phyloP scores from a whole-genome alignment of 2,113 vertebrate genomes.

The Halcyon senegalensis region DNA sequence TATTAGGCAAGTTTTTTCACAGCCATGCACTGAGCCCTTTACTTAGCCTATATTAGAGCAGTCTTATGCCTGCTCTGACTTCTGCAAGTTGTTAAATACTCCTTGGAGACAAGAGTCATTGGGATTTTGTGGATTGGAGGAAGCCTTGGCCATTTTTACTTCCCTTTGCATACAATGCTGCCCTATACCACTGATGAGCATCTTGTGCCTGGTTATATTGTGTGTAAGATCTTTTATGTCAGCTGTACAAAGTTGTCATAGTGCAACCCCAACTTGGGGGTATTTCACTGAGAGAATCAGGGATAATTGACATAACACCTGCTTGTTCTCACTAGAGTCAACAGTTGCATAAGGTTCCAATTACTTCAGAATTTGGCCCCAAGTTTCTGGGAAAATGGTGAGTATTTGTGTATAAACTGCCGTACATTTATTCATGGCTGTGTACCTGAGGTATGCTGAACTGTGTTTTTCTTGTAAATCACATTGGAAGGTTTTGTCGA shows the following conservation, averaged over 20 bases:
- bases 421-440: background rate
- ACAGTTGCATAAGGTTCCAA: constrained; percentile 14
- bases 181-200: constrained; percentile 29
- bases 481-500: background rate
- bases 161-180: constrained; percentile 3
- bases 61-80: background rate
- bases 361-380: constrained; percentile 35
- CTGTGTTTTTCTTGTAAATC: constrained; percentile 34
- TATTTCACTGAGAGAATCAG: constrained; percentile 15
- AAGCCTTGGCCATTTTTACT: constrained; percentile 22
- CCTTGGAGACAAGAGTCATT: constrained; percentile 44
- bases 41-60: background rate
- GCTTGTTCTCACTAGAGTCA: constrained; percentile 46
- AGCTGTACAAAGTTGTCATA: background rate
- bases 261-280: background rate
- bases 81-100: constrained; percentile 11
- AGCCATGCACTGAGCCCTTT: background rate
- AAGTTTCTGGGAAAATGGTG: constrained; percentile 9
- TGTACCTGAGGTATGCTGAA: constrained; percentile 1
- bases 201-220: constrained; percentile 43
- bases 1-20: background rate
- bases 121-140: constrained; percentile 41
- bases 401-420: constrained; percentile 6
- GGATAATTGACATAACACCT: constrained; percentile 51
- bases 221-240: constrained; percentile 4